Evolutionary conservation across 2,113 vertebrate genomes (phyloP).

Genomic region (Phocoena sinus): DNA sequence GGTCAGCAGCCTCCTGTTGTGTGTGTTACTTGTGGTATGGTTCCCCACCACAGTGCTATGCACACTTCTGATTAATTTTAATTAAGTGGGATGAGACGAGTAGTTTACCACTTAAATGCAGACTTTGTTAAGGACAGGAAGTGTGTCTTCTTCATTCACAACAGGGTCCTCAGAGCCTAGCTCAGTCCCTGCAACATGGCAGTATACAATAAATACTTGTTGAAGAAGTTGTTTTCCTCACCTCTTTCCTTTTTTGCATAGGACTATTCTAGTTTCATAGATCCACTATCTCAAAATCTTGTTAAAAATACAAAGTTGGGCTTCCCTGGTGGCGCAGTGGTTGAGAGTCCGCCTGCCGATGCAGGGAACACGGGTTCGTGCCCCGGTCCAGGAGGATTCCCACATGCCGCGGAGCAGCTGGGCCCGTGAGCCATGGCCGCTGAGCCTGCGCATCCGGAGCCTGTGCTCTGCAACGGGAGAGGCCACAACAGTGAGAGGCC

Average conservation of each 20-base stretch:
- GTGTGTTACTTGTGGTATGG: neutral
- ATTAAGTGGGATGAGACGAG: neutral
- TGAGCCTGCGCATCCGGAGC: no score
- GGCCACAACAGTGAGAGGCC: no score
- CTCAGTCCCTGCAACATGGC: neutral
- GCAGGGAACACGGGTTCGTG: fast-evolving
- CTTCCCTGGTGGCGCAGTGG: no score
- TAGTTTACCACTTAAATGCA: neutral
- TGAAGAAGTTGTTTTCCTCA: neutral
- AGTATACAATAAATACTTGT: neutral
- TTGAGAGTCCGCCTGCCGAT: no score
- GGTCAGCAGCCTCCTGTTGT: neutral
- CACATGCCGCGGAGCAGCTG: no score
- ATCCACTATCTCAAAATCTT: neutral
- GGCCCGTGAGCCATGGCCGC: no score
- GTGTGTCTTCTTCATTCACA: neutral
- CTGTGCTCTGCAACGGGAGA: no score
- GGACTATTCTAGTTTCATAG: neutral
- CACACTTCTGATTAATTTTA: neutral
- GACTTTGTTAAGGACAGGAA: neutral
- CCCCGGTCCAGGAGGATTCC: no score
- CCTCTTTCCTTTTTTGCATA: neutral
- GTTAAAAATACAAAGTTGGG: constrained; percentile 24
- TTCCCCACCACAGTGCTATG: no score
- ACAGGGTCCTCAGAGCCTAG: neutral